Conservation (phyloP, 2,113 vertebrate species). For the Circaetus cinerascens region DNA sequence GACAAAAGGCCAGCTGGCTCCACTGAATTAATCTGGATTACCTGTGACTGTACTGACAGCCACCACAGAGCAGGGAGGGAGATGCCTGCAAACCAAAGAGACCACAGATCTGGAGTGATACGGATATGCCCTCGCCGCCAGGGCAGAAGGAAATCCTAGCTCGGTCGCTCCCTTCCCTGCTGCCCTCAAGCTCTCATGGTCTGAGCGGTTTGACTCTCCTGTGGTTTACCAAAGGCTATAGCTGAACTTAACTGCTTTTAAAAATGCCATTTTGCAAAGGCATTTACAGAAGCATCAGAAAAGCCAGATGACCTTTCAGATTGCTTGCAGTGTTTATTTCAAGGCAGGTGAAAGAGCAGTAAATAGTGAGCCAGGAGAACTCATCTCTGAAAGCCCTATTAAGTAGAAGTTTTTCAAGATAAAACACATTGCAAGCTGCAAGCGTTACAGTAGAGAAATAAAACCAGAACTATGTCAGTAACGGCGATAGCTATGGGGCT, state of each 20-base stretch:
- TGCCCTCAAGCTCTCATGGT: background rate
- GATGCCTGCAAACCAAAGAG: background rate
- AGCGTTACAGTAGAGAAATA: background rate
- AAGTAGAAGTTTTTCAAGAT: background rate
- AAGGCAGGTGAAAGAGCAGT: background rate
- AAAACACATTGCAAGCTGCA: background rate
- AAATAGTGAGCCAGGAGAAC: slow-evolving; percentile 7
- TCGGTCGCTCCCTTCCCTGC: background rate
- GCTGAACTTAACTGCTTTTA: slow-evolving; percentile 42
- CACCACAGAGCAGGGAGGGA: background rate
- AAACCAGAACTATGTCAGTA: background rate
- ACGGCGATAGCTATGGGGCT: background rate
- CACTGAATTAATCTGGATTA: background rate
- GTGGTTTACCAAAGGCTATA: slow-evolving; percentile 22
- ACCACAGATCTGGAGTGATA: background rate
- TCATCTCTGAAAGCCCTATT: slow-evolving; percentile 11
- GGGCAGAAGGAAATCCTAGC: background rate
- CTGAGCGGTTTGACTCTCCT: background rate
- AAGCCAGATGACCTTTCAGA: slow-evolving; percentile 48
- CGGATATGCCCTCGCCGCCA: background rate
- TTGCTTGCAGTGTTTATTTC: slow-evolving; percentile 25
- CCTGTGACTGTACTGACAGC: background rate
- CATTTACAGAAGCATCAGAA: slow-evolving; percentile 10
- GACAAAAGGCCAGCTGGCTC: background rate
- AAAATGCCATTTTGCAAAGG: slow-evolving; percentile 42